These are phyloP conservation scores for Archocentrus centrarchus DNA, from an alignment of 2,113 vertebrate genomes.

Conservation along the genomic window DNA sequence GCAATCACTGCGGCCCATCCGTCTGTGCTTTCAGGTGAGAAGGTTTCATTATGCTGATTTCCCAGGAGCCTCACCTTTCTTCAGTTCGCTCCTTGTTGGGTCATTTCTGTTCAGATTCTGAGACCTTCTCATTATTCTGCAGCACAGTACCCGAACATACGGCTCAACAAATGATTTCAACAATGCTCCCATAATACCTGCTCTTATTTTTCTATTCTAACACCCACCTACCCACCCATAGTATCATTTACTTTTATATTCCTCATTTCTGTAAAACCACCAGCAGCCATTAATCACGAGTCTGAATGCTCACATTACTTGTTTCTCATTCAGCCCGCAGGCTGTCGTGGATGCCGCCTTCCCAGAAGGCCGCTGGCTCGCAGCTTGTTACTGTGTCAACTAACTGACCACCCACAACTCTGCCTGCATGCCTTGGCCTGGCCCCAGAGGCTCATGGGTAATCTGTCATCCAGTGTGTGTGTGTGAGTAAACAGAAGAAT, in stretches of 20 bases:
- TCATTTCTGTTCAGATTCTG: conserved; percentile 31
- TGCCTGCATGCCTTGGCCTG: conserved; percentile 28
- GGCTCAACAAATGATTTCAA: conserved; percentile 25
- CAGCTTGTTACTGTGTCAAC: conserved; percentile 55
- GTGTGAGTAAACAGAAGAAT: conserved; percentile 7
- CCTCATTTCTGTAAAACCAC: conserved; percentile 14
- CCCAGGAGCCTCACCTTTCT: conserved; percentile 42
- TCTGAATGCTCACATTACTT: background rate
- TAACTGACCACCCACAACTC: conserved; percentile 38
- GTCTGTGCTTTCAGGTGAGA: conserved; percentile 42
- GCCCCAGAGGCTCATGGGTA: conserved; percentile 53
- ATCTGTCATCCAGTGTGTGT: conserved; percentile 33
- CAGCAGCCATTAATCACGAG: conserved; percentile 42
- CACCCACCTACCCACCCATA: background rate
- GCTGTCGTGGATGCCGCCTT: conserved; percentile 29
- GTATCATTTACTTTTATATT: conserved; percentile 25
- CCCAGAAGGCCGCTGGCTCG: conserved; percentile 48
- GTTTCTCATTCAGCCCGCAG: conserved; percentile 15
- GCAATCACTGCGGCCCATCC: background rate
- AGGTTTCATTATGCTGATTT: conserved; percentile 56
- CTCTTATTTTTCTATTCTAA: conserved; percentile 18
- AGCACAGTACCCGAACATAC: conserved; percentile 13
- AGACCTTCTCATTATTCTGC: conserved; percentile 40
- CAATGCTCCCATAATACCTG: background rate
- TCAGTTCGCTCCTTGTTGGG: background rate